These are phyloP conservation scores for Pararge aegeria DNA, from an alignment of 1,140 invertebrate species.

Conservation along the genomic window DNA sequence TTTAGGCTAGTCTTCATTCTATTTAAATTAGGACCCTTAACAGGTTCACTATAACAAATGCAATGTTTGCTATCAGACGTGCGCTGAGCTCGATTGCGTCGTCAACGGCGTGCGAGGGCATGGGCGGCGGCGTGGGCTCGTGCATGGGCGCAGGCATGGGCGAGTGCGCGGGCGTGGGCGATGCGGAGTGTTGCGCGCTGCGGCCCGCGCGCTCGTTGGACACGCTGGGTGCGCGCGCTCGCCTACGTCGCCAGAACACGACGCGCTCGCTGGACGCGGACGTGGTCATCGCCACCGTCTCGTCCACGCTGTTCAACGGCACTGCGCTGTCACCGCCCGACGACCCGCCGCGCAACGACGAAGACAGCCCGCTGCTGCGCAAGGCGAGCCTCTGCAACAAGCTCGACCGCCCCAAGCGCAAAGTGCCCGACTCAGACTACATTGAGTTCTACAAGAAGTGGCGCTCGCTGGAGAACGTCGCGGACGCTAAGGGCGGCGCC, in stretches of 20 bases:
- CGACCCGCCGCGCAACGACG: conserved; percentile 64
- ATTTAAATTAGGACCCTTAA: too few relatives aligned
- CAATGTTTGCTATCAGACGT: conserved; percentile 42
- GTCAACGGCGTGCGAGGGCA: conserved; percentile 55
- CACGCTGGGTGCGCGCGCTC: conserved; percentile 45
- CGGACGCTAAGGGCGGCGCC: conserved; percentile 71
- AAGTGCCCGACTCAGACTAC: conserved; percentile 68
- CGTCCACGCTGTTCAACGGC: conserved; percentile 68
- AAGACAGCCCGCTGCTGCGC: conserved; percentile 72
- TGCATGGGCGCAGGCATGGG: too few relatives aligned
- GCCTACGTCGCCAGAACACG: conserved; percentile 53
- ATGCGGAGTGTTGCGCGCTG: conserved; percentile 28
- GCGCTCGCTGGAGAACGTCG: conserved; percentile 87
- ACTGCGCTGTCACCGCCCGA: conserved; percentile 74
- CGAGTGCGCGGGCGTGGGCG: conserved; percentile 20
- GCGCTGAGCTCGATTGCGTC: conserved; percentile 74
- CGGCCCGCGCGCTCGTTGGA: conserved; percentile 66
- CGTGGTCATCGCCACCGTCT: conserved; percentile 61
- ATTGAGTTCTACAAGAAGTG: conserved; percentile 84
- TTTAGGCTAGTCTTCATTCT: too few relatives aligned
- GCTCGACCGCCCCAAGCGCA: conserved; percentile 61
- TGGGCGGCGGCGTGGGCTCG: conserved; percentile 23
- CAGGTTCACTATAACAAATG: too few relatives aligned
- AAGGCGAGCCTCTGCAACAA: conserved; percentile 71
- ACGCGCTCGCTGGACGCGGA: conserved; percentile 67